Conservation (phyloP, 2,888 invertebrate genomes). For the Acheta domesticus region DNA sequence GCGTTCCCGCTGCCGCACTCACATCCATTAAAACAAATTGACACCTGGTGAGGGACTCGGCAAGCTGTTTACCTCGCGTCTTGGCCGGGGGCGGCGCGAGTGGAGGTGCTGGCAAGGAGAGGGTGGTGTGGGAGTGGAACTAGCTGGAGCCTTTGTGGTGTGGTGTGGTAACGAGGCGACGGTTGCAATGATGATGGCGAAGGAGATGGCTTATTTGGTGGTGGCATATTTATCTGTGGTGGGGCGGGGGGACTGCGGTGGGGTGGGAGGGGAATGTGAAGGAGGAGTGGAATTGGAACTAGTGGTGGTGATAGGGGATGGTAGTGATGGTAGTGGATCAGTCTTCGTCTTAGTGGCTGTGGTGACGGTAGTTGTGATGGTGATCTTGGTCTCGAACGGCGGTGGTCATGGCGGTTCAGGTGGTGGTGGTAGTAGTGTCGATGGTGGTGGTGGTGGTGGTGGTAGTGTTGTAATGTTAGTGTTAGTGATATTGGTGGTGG, state of each 20-base stretch:
- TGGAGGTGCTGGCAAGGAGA: neutral
- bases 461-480: neutral
- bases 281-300: neutral
- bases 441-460: neutral
- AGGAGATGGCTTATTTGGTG: too few relatives aligned
- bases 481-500: neutral
- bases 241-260: neutral
- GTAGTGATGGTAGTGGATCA: neutral
- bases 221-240: neutral
- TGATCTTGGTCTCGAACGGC: neutral
- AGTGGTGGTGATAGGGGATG: neutral
- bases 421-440: neutral
- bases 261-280: neutral
- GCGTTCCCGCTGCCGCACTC: conserved; percentile 38
- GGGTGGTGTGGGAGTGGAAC: neutral
- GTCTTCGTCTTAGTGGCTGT: neutral
- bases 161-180: too few relatives aligned
- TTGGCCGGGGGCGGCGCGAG: conserved; percentile 23
- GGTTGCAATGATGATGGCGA: too few relatives aligned
- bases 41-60: conserved; percentile 47
- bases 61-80: conserved; percentile 41
- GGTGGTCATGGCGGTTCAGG: neutral
- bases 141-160: neutral
- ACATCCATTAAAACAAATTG: conserved; percentile 53
- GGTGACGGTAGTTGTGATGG: neutral